Evolutionary conservation across 2,113 vertebrate genomes (phyloP).

Genomic region (Pampusana beccarii): DNA sequence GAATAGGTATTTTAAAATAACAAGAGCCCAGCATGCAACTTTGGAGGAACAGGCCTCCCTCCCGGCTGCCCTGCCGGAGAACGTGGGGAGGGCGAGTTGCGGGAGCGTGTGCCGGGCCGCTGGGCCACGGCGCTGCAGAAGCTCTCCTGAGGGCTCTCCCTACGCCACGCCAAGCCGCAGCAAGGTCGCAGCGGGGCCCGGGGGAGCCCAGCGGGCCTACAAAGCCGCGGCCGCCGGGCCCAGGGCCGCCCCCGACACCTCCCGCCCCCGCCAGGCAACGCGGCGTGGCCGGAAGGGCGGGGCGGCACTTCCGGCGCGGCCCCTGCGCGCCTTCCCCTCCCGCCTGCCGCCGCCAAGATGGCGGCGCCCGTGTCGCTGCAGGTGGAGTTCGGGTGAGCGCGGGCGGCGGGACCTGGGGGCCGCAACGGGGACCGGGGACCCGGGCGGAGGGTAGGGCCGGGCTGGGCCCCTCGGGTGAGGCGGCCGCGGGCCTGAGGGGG

Average conservation of each 20-base stretch:
- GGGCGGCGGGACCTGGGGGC: background rate
- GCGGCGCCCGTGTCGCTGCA: slow-evolving; percentile 86
- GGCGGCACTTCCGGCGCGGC: slow-evolving; percentile 4
- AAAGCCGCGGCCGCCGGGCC: background rate
- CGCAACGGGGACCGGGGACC: background rate
- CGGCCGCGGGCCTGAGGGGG: background rate
- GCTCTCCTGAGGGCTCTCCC: too few species aligned
- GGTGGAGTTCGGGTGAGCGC: slow-evolving; percentile 91
- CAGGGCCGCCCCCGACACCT: too few species aligned
- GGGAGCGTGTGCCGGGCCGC: too few species aligned
- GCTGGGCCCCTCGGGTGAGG: too few species aligned
- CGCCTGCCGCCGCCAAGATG: slow-evolving; percentile 78
- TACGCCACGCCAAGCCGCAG: background rate
- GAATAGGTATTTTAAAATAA: background rate
- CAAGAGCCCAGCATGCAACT: fast-evolving
- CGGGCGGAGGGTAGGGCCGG: background rate
- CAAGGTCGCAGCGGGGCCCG: background rate
- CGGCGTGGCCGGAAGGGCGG: background rate
- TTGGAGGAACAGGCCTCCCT: background rate
- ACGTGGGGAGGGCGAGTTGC: too few species aligned
- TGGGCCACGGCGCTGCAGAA: background rate
- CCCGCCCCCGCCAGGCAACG: background rate
- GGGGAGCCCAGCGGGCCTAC: too few species aligned
- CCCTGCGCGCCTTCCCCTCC: background rate
- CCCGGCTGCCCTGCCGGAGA: too few species aligned